A percentile compares a stretch with the other conserved stretches of the same genome.
These are phyloP conservation scores for Perca fluviatilis DNA, from an alignment of 2,113 vertebrate species.

Conservation along the genomic window DNA sequence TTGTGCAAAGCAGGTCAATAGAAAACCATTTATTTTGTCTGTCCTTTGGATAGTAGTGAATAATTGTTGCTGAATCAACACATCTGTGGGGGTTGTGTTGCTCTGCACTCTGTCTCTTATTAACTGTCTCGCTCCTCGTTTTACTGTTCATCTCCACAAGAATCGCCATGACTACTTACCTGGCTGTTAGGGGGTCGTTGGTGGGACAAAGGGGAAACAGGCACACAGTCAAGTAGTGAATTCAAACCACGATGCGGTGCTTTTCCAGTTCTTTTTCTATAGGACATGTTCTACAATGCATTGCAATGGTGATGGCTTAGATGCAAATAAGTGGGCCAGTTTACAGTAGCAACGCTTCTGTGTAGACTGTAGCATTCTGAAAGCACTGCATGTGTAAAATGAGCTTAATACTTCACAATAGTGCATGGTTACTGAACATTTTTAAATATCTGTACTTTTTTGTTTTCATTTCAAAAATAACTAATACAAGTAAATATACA, in stretches of 20 bases:
- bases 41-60: constrained; percentile 72
- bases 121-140: constrained; percentile 39
- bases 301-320: background rate
- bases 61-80: constrained; percentile 82
- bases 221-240: background rate
- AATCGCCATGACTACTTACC: constrained; percentile 18
- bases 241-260: constrained; percentile 8
- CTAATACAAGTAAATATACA: background rate
- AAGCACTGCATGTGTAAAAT: background rate
- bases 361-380: background rate
- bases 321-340: constrained; percentile 19
- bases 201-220: constrained; percentile 6
- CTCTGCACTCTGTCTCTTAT: constrained; percentile 70
- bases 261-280: constrained; percentile 8
- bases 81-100: constrained; percentile 66
- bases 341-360: background rate
- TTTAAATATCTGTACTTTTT: background rate
- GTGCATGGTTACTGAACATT: background rate
- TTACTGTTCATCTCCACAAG: constrained; percentile 38
- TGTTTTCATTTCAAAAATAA: background rate
- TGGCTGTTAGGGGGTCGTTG: constrained; percentile 5
- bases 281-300: background rate
- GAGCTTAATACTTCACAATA: background rate
- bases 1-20: constrained; percentile 81
- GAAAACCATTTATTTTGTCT: constrained; percentile 74